Evolutionary conservation across 2,797 vertebrate species (phyloP).

Genomic region (Schizopygopsis malacanthus): DNA sequence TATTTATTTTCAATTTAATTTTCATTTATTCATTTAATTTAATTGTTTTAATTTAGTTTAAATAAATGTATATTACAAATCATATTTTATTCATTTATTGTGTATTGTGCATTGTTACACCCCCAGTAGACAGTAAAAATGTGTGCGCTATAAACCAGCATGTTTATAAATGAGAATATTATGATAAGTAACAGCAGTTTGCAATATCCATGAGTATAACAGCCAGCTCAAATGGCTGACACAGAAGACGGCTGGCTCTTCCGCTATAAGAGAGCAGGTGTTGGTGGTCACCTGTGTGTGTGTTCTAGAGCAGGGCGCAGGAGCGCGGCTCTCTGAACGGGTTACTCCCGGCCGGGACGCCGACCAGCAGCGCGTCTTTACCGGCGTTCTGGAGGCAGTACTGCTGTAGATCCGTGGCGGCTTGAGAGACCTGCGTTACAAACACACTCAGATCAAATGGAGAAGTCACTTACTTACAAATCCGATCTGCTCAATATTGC

Average conservation of each 20-base stretch:
- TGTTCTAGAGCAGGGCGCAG: constrained; percentile 86
- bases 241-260: neutral
- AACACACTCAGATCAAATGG: constrained; percentile 4
- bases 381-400: constrained; percentile 95
- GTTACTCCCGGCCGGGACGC: constrained; percentile 92
- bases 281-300: neutral
- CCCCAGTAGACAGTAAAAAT: neutral
- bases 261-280: neutral
- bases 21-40: neutral
- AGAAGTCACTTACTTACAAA: neutral
- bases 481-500: neutral
- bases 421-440: constrained; percentile 88
- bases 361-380: constrained; percentile 92
- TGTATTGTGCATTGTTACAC: neutral
- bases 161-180: neutral
- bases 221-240: neutral
- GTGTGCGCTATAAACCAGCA: neutral
- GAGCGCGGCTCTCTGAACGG: constrained; percentile 95
- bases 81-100: neutral
- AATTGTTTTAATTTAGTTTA: neutral
- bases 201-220: neutral
- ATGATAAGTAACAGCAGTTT: neutral
- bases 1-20: neutral
- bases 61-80: neutral
- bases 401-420: constrained; percentile 93